Conservation (phyloP, 2,113 vertebrate genomes). For the Oncorhynchus tshawytscha region DNA sequence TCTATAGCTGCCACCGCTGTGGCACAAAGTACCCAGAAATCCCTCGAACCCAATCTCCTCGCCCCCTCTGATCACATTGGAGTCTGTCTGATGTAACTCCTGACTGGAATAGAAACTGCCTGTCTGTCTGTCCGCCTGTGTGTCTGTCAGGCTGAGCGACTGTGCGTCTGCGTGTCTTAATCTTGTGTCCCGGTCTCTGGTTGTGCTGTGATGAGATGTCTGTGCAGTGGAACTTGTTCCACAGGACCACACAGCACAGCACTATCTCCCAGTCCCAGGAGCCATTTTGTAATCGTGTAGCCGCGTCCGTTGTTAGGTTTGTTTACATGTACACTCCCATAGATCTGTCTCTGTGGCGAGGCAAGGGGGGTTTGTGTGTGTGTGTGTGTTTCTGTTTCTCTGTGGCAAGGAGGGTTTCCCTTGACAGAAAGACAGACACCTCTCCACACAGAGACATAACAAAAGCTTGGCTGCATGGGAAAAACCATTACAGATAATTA, state of each 20-base stretch:
- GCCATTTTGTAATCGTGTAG: slow-evolving; percentile 44
- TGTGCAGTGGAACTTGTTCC: slow-evolving; percentile 4
- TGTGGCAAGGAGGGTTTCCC: background rate
- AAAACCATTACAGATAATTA: background rate
- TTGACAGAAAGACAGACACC: background rate
- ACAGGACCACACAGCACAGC: background rate
- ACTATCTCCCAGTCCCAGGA: slow-evolving; percentile 24
- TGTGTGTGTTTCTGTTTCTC: background rate
- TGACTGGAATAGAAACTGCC: slow-evolving; percentile 8
- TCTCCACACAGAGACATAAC: background rate
- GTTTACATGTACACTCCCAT: slow-evolving; percentile 29
- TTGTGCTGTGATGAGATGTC: background rate
- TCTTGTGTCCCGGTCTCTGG: background rate
- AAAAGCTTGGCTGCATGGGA: background rate
- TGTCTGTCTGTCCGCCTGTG: background rate
- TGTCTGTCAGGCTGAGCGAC: background rate
- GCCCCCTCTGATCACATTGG: background rate
- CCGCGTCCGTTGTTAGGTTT: slow-evolving; percentile 15
- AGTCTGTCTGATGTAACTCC: too few species aligned
- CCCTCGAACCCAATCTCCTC: background rate
- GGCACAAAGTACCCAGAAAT: background rate
- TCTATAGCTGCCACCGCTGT: too few species aligned
- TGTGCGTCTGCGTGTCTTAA: background rate
- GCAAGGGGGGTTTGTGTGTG: slow-evolving; percentile 38
- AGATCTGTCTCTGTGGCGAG: slow-evolving; percentile 19